Percentiles rank a stretch among this genome's conserved stretches.
phyloP scores from a whole-genome alignment of 2,888 invertebrate species.

The Folsomia manolachei region DNA sequence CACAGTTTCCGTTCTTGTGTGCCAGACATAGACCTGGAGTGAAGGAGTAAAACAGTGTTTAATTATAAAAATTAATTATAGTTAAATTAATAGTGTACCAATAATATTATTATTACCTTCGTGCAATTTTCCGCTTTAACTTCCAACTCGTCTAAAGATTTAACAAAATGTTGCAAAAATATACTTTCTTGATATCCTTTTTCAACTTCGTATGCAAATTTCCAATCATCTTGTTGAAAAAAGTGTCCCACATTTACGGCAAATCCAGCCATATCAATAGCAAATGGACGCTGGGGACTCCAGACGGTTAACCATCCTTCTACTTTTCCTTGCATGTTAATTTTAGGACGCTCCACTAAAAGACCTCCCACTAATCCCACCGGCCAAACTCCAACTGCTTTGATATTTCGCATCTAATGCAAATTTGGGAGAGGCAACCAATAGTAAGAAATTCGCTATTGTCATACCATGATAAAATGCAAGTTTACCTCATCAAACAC shows the following conservation, averaged over 20 bases:
- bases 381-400: constrained; percentile 86
- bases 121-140: constrained; percentile 86
- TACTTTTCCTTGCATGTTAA: constrained; percentile 60
- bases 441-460: neutral
- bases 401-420: constrained; percentile 72
- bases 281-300: constrained; percentile 85
- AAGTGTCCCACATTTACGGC: constrained; percentile 77
- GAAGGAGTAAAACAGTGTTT: neutral
- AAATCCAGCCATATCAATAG: constrained; percentile 97
- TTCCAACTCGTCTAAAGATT: constrained; percentile 69
- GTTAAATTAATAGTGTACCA: no score
- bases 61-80: neutral
- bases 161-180: constrained; percentile 46
- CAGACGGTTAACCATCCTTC: constrained; percentile 58
- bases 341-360: constrained; percentile 83
- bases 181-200: constrained; percentile 77
- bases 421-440: neutral
- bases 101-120: constrained; percentile 59
- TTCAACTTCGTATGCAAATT: constrained; percentile 78
- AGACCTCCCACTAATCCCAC: constrained; percentile 95
- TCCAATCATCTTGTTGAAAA: constrained; percentile 67
- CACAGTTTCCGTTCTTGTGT: constrained; percentile 90
- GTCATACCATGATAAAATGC: neutral
- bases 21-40: constrained; percentile 91
- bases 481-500: constrained; percentile 77